These are phyloP conservation scores for Ptiloglossa arizonensis DNA, from an alignment of 1,140 invertebrate genomes.

Conservation along the genomic window DNA sequence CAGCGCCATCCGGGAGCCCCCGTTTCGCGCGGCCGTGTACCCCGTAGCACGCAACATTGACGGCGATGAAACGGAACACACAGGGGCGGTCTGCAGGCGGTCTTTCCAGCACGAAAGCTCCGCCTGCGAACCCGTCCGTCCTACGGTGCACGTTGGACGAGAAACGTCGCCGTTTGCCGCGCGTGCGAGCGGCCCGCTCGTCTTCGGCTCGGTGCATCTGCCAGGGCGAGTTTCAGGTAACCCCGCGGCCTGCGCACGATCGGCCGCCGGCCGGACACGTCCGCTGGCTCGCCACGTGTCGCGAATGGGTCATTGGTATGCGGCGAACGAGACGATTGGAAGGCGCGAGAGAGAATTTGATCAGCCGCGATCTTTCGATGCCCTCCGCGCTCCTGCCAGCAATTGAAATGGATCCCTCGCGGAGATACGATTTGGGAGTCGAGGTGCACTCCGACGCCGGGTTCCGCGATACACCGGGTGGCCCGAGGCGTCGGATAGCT, in stretches of 20 bases:
- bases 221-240: slow-evolving; percentile 28
- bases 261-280: background rate
- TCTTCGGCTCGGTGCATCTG: slow-evolving; percentile 26
- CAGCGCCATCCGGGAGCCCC: slow-evolving; percentile 36
- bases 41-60: slow-evolving; percentile 57
- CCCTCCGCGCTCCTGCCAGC: background rate
- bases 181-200: background rate
- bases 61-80: slow-evolving; percentile 56
- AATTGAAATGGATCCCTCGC: background rate
- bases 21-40: slow-evolving; percentile 48
- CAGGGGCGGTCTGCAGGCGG: slow-evolving; percentile 71
- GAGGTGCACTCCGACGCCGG: too few relatives aligned
- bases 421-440: slow-evolving; percentile 1
- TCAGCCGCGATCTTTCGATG: slow-evolving; percentile 17
- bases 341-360: slow-evolving; percentile 25
- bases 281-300: slow-evolving; percentile 40
- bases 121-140: slow-evolving; percentile 64
- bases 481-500: too few relatives aligned
- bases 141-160: slow-evolving; percentile 55
- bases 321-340: background rate
- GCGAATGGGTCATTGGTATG: slow-evolving; percentile 32
- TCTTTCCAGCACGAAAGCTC: slow-evolving; percentile 68
- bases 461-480: too few relatives aligned
- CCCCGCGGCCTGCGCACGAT: background rate
- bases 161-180: slow-evolving; percentile 55